Percentiles rank a stretch among this genome's conserved stretches.
These are phyloP conservation scores for Papilio glaucus DNA, from an alignment of 1,140 invertebrate genomes.

Conservation along the genomic window DNA sequence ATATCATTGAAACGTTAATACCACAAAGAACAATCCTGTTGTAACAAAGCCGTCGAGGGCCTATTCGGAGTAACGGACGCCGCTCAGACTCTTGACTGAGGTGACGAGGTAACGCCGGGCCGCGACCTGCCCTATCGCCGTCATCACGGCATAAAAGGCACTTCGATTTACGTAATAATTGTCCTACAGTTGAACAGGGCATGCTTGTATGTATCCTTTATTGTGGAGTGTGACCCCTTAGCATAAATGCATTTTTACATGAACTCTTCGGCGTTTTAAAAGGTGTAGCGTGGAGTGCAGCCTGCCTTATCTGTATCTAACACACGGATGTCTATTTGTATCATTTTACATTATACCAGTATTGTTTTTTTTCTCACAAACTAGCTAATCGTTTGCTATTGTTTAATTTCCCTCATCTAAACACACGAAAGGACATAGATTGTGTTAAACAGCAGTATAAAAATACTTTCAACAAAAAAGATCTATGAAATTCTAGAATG, in stretches of 20 bases:
- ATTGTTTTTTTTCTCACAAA: not conserved
- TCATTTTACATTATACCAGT: not conserved
- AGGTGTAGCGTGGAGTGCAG: not conserved
- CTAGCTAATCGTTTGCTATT: not conserved
- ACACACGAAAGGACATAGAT: too few relatives aligned
- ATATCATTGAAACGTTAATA: conserved; percentile 5
- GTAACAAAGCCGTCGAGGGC: not conserved
- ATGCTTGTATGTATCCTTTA: conserved; percentile 23
- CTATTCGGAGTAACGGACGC: conserved; percentile 24
- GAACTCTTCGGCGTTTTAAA: not conserved
- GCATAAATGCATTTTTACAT: conserved; percentile 23
- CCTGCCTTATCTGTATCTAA: conserved; percentile 31
- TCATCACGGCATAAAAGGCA: conserved; percentile 24
- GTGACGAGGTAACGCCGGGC: conserved; percentile 8
- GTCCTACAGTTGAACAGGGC: conserved; percentile 25
- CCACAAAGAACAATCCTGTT: conserved; percentile 14
- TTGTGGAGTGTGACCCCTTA: not conserved
- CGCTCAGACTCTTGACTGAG: conserved; percentile 23
- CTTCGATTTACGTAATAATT: conserved; percentile 29
- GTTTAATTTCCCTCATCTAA: too few relatives aligned
- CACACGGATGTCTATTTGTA: conserved; percentile 9
- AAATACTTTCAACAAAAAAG: too few relatives aligned
- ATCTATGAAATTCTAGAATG: not conserved
- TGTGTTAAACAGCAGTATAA: too few relatives aligned
- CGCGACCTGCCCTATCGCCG: conserved; percentile 21